These are phyloP conservation scores for Lacerta agilis DNA, from an alignment of 2,797 vertebrate species.

Conservation along the genomic window DNA sequence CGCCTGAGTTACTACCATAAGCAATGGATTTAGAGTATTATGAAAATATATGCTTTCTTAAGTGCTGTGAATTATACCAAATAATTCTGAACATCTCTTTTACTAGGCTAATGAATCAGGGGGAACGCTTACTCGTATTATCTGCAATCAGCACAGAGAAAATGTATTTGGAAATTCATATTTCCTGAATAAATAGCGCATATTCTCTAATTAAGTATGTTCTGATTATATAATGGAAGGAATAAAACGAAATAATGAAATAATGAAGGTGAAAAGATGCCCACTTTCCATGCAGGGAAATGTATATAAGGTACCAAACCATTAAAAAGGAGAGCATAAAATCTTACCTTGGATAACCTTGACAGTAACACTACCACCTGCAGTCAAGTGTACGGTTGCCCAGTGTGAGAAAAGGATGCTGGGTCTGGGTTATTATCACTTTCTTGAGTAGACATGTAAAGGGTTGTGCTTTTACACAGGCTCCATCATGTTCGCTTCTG, in stretches of 20 bases:
- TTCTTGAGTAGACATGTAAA: too few species aligned
- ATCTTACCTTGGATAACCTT: neutral
- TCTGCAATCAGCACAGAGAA: conserved; percentile 65
- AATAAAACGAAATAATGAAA: conserved; percentile 32
- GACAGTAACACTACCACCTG: neutral
- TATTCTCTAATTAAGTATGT: conserved; percentile 56
- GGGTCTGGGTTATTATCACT: too few species aligned
- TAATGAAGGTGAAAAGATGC: conserved; percentile 7
- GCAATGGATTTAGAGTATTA: conserved; percentile 68
- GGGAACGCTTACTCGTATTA: conserved; percentile 55
- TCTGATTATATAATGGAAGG: conserved; percentile 65
- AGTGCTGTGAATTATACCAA: conserved; percentile 73
- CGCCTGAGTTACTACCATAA: conserved; percentile 59
- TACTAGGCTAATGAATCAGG: conserved; percentile 74
- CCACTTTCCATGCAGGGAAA: conserved; percentile 37
- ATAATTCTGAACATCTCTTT: conserved; percentile 71
- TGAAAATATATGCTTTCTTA: conserved; percentile 74
- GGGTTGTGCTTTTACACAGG: too few species aligned
- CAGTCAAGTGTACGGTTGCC: neutral
- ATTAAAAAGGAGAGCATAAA: neutral
- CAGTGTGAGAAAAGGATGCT: too few species aligned
- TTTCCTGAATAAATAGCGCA: conserved; percentile 53
- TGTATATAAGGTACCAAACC: neutral
- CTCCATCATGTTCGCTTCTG: too few species aligned
- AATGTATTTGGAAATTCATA: conserved; percentile 52